Percentiles rank a stretch among this genome's conserved stretches.
These are phyloP conservation scores for Diplazon laetatorius DNA, from an alignment of 2,888 invertebrate species.

Conservation along the genomic window DNA sequence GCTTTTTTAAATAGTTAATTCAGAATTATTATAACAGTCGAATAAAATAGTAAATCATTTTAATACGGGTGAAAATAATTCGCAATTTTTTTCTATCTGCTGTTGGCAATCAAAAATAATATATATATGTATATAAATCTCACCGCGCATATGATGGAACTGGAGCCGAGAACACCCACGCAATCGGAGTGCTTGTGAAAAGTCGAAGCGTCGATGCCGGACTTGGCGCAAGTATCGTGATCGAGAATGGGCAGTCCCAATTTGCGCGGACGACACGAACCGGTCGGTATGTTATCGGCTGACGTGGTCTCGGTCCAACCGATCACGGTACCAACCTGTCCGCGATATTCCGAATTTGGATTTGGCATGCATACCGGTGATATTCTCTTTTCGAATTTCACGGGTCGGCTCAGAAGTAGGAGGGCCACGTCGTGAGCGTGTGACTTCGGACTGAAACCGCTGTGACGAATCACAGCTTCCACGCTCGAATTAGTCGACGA, in stretches of 20 bases:
- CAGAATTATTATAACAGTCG: too few species aligned
- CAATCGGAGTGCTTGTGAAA: constrained; percentile 84
- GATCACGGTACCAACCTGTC: constrained; percentile 83
- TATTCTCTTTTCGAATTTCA: constrained; percentile 83
- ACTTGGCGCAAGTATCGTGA: constrained; percentile 81
- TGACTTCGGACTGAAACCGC: constrained; percentile 83
- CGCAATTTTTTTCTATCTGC: too few species aligned
- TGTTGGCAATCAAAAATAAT: too few species aligned
- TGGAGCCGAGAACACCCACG: constrained; percentile 83
- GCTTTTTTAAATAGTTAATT: too few species aligned
- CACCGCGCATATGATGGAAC: constrained; percentile 84
- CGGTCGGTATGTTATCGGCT: constrained; percentile 65
- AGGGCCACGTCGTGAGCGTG: constrained; percentile 86
- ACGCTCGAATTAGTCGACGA: constrained; percentile 84
- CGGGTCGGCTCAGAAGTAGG: constrained; percentile 83
- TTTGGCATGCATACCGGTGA: constrained; percentile 85
- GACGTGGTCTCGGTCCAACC: constrained; percentile 81
- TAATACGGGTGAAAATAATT: too few species aligned
- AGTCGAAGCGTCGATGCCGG: constrained; percentile 76
- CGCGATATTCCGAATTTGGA: constrained; percentile 83
- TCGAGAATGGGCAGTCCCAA: constrained; percentile 84
- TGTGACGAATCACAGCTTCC: constrained; percentile 83
- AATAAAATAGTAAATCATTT: too few species aligned
- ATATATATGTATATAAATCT: too few species aligned
- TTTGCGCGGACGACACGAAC: constrained; percentile 83